These are phyloP conservation scores for Tichodroma muraria DNA, from an alignment of 2,113 vertebrate species.

Conservation along the genomic window DNA sequence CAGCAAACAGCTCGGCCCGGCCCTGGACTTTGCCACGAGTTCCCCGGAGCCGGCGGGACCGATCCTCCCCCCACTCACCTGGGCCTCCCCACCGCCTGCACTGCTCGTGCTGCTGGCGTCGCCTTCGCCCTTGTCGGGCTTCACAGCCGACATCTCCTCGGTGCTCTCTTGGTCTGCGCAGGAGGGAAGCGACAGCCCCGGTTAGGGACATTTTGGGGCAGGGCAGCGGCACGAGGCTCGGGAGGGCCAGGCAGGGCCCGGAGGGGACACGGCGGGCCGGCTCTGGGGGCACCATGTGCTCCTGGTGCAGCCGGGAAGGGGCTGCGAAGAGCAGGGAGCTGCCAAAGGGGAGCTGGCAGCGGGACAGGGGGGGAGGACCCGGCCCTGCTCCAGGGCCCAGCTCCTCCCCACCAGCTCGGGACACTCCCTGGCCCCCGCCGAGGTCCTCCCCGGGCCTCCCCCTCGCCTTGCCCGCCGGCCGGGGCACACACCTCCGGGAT, in stretches of 20 bases:
- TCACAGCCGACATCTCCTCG: conserved; percentile 72
- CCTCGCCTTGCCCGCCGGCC: neutral
- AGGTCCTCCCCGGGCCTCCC: neutral
- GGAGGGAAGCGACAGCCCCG: neutral
- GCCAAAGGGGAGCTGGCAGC: conserved; percentile 30
- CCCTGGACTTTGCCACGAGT: conserved; percentile 29
- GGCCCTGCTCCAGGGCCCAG: neutral
- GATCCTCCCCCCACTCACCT: conserved; percentile 40
- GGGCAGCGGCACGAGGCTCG: neutral
- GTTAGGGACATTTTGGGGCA: neutral
- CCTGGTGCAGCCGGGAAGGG: neutral
- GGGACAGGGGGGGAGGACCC: neutral
- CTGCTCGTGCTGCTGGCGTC: conserved; percentile 52
- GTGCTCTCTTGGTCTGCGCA: conserved; percentile 70
- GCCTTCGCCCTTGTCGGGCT: conserved; percentile 72
- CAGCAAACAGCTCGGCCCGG: neutral
- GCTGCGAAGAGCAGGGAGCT: neutral
- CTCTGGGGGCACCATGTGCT: neutral
- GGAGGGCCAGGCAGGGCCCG: neutral
- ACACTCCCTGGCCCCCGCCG: neutral
- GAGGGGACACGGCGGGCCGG: neutral
- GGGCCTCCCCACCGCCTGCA: conserved; percentile 59
- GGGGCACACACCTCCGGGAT: neutral
- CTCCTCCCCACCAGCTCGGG: neutral
- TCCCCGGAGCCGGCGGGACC: neutral